Evolutionary conservation across 2,888 invertebrate species (phyloP).

Genomic region (Tinea trinotella): DNA sequence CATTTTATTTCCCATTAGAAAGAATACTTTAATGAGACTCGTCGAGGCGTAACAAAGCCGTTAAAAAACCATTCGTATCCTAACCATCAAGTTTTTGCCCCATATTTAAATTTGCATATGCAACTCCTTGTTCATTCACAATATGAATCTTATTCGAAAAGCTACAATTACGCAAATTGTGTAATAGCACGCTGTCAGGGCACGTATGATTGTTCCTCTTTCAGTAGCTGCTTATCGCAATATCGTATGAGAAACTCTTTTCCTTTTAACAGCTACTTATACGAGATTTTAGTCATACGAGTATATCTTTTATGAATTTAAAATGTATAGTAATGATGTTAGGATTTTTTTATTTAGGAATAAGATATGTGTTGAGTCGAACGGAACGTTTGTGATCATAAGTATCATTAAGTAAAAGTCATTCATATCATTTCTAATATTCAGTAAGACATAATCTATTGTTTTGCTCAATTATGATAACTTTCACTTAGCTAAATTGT

Average conservation of each 20-base stretch:
- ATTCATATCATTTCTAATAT: no score
- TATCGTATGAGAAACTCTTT: constrained; percentile 14
- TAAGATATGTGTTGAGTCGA: no score
- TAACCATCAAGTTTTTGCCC: constrained; percentile 28
- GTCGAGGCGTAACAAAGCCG: constrained; percentile 25
- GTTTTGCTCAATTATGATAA: no score
- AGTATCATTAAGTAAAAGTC: no score
- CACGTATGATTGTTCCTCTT: constrained; percentile 25
- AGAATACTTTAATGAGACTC: background rate
- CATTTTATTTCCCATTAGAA: background rate
- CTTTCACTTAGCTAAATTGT: background rate
- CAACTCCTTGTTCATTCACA: constrained; percentile 22
- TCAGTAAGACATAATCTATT: no score
- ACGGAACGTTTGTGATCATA: no score
- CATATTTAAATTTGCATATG: constrained; percentile 44
- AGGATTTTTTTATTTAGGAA: no score
- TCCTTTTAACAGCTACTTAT: background rate
- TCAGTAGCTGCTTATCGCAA: constrained; percentile 13
- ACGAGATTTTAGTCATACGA: no score
- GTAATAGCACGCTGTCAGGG: constrained; percentile 43
- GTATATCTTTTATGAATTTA: no score
- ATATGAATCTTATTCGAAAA: constrained; percentile 38
- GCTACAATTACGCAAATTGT: constrained; percentile 51
- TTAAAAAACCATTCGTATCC: constrained; percentile 25
- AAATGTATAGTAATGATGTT: no score